Evolutionary conservation across 2,888 invertebrate genomes (phyloP).

Genomic region (Euclidia mi): DNA sequence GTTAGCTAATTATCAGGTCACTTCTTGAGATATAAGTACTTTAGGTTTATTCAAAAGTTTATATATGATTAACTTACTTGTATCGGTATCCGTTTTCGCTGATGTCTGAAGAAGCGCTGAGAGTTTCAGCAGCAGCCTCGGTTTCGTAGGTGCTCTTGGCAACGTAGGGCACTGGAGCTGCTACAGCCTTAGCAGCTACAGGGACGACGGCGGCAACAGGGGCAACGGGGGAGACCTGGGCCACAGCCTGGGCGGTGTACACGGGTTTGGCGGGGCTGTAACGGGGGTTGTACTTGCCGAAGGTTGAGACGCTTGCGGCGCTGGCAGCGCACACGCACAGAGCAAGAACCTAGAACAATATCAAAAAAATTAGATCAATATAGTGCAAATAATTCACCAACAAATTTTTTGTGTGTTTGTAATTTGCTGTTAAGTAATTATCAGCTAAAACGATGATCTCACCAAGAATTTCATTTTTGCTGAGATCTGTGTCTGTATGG

Average conservation of each 20-base stretch:
- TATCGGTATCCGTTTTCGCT: slow-evolving; percentile 58
- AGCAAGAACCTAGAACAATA: slow-evolving; percentile 57
- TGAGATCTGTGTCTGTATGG: slow-evolving; percentile 64
- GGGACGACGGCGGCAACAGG: neutral
- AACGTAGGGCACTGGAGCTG: neutral
- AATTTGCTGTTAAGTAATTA: too few species aligned
- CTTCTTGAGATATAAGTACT: too few species aligned
- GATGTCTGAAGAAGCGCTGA: slow-evolving; percentile 59
- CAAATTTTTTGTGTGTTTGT: too few species aligned
- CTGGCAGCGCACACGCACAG: slow-evolving; percentile 66
- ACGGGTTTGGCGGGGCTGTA: slow-evolving; percentile 11
- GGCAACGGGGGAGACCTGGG: slow-evolving; percentile 7
- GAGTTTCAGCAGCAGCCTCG: slow-evolving; percentile 32
- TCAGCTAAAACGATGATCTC: slow-evolving; percentile 28
- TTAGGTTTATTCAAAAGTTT: too few species aligned
- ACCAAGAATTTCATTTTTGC: slow-evolving; percentile 74
- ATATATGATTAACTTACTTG: slow-evolving; percentile 51
- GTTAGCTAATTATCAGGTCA: too few species aligned
- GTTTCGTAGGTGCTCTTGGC: neutral
- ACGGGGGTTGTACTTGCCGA: slow-evolving; percentile 27
- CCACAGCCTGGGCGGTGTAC: slow-evolving; percentile 5
- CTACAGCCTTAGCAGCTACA: neutral
- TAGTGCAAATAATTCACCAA: too few species aligned
- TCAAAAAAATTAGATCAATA: too few species aligned
- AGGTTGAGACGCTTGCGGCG: slow-evolving; percentile 62